These are phyloP conservation scores for Drosophila ironensis DNA, from an alignment of 1,140 invertebrate species.

Conservation along the genomic window DNA sequence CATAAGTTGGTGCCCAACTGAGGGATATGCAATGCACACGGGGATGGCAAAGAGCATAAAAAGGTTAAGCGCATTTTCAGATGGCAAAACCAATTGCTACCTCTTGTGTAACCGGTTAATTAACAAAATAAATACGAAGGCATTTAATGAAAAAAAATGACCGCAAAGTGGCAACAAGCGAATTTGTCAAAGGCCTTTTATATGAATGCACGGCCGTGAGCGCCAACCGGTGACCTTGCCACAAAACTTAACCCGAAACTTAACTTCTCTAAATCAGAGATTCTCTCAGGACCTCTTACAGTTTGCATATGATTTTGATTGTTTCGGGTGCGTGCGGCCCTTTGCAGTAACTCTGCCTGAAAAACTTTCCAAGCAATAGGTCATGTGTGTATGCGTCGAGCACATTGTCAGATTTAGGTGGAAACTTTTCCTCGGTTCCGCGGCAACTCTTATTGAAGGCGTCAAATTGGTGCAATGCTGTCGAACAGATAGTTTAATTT, in stretches of 20 bases:
- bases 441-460: slow-evolving; percentile 48
- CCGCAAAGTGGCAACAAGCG: slow-evolving; percentile 1
- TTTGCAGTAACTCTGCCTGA: slow-evolving; percentile 15
- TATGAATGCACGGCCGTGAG: background rate
- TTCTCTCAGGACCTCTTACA: slow-evolving; percentile 31
- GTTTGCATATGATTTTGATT: no score
- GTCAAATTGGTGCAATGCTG: background rate
- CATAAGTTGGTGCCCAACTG: background rate
- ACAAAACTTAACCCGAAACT: background rate
- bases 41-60: background rate
- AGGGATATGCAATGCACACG: slow-evolving; percentile 38
- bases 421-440: slow-evolving; percentile 61
- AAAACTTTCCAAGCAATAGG: slow-evolving; percentile 41
- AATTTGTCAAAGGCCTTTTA: slow-evolving; percentile 12
- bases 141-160: background rate
- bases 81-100: background rate
- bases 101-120: slow-evolving; percentile 32
- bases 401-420: slow-evolving; percentile 70
- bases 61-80: slow-evolving; percentile 7
- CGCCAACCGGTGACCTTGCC: background rate
- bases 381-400: slow-evolving; percentile 10
- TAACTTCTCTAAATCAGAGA: background rate
- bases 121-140: background rate
- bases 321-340: slow-evolving; percentile 24
- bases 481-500: no score